Evolutionary conservation across 2,888 invertebrate species (phyloP).

Genomic region (Anarsia innoxiella): DNA sequence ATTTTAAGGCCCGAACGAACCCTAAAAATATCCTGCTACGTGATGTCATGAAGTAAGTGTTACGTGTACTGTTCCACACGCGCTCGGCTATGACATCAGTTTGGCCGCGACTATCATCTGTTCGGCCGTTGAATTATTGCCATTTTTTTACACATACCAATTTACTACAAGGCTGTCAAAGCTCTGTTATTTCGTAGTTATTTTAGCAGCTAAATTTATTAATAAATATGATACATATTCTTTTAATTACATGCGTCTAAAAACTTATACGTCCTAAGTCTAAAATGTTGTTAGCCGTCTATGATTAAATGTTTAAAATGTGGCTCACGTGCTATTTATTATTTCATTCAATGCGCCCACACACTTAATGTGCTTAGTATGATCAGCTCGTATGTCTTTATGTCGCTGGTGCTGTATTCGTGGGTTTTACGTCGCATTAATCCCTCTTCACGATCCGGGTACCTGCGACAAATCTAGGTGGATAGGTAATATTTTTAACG

Average conservation of each 20-base stretch:
- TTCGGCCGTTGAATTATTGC: slow-evolving; percentile 47
- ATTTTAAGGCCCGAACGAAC: slow-evolving; percentile 60
- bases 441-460: too few species aligned
- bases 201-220: too few species aligned
- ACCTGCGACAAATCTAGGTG: too few species aligned
- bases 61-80: slow-evolving; percentile 49
- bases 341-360: slow-evolving; percentile 17
- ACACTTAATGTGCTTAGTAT: slow-evolving; percentile 10
- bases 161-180: too few species aligned
- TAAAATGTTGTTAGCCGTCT: too few species aligned
- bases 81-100: slow-evolving; percentile 66
- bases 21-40: slow-evolving; percentile 61
- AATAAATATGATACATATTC: neutral
- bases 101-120: slow-evolving; percentile 47
- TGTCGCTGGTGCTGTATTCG: slow-evolving; percentile 29
- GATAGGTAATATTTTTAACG: too few species aligned
- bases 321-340: too few species aligned
- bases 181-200: too few species aligned
- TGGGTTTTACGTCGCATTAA: slow-evolving; percentile 31
- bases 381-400: slow-evolving; percentile 12
- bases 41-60: slow-evolving; percentile 67
- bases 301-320: too few species aligned
- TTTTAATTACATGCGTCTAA: too few species aligned
- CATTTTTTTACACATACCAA: slow-evolving; percentile 39
- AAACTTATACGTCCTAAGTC: too few species aligned